Percentiles rank a stretch among this genome's conserved stretches.
These are phyloP conservation scores for Oxyura jamaicensis DNA, from an alignment of 2,113 vertebrate genomes.

Conservation along the genomic window DNA sequence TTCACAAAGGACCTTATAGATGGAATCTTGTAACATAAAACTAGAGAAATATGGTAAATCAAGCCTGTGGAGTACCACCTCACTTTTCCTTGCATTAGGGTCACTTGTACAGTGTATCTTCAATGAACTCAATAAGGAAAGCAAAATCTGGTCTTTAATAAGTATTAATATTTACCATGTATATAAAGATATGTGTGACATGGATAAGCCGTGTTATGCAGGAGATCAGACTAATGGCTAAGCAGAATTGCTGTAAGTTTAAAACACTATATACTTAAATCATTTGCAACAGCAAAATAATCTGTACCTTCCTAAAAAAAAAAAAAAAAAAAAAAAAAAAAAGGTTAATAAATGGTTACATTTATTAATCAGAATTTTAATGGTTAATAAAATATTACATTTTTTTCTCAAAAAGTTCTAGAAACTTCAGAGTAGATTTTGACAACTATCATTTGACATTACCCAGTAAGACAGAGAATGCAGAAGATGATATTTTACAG, in stretches of 20 bases:
- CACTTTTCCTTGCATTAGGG: neutral
- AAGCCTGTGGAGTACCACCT: neutral
- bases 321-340: neutral
- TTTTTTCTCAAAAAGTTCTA: neutral
- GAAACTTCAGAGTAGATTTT: neutral
- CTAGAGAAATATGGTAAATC: neutral
- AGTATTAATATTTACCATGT: neutral
- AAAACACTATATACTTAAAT: neutral
- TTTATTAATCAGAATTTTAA: too few relatives aligned
- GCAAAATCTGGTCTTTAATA: neutral
- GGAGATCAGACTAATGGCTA: neutral
- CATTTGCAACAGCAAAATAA: neutral
- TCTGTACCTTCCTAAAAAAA: neutral
- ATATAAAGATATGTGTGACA: accelerated
- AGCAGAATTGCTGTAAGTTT: neutral
- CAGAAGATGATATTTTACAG: neutral
- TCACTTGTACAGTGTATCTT: neutral
- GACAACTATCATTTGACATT: neutral
- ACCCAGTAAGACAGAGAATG: neutral
- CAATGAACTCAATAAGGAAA: neutral
- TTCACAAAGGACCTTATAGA: neutral
- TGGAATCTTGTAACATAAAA: neutral
- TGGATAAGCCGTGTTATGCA: accelerated
- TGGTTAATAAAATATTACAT: neutral
- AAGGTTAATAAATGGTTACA: too few relatives aligned